Percentiles rank a stretch among this genome's conserved stretches.
Evolutionary conservation across 1,140 invertebrate species (phyloP).

Genomic region (Drosophila saltans): DNA sequence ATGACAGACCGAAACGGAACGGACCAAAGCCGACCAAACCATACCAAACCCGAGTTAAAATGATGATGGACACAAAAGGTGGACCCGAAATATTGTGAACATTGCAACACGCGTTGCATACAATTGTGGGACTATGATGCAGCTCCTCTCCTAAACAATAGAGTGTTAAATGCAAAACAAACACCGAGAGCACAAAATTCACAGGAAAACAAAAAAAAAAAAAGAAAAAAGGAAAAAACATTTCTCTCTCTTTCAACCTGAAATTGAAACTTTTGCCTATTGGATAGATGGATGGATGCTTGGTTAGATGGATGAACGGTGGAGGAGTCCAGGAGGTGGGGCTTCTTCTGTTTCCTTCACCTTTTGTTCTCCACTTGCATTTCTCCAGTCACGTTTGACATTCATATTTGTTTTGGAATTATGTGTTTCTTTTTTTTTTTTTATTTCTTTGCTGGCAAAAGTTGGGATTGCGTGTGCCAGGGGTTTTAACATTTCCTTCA

Average conservation of each 20-base stretch:
- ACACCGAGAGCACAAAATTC: conserved; percentile 2
- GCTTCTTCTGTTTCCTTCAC: neutral
- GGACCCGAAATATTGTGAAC: conserved; percentile 9
- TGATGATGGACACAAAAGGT: neutral
- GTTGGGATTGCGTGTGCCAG: conserved; percentile 53
- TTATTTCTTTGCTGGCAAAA: conserved; percentile 11
- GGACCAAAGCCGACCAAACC: neutral
- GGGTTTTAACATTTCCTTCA: conserved; percentile 57
- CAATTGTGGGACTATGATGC: conserved; percentile 18
- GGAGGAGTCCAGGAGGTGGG: neutral
- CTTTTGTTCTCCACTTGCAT: conserved; percentile 52
- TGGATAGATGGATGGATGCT: neutral
- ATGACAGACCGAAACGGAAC: neutral
- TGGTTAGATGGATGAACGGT: conserved; percentile 36
- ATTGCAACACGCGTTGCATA: conserved; percentile 9
- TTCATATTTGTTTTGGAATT: conserved; percentile 76
- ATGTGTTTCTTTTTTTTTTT: conserved; percentile 21
- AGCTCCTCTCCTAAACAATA: conserved; percentile 14
- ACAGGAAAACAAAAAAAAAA: neutral
- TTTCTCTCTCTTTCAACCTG: neutral
- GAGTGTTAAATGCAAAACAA: conserved; percentile 17
- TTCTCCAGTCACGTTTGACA: conserved; percentile 74
- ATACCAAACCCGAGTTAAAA: neutral
- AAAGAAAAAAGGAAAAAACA: neutral
- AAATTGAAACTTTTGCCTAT: conserved; percentile 14